Evolutionary conservation across 2,113 vertebrate genomes (phyloP).

Genomic region (Chauna torquata): DNA sequence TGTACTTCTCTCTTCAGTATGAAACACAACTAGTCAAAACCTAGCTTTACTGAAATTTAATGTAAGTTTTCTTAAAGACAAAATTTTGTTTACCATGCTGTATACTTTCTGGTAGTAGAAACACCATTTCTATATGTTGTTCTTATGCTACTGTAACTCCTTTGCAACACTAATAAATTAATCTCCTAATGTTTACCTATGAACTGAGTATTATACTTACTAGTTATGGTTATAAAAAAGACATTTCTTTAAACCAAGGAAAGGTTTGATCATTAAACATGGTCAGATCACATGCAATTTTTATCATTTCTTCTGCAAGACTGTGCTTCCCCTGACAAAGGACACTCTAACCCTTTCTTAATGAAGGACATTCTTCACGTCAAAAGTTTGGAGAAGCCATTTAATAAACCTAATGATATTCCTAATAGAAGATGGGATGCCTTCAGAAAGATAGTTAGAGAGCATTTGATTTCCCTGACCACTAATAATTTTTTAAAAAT

Average conservation of each 20-base stretch:
- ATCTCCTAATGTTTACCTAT: neutral
- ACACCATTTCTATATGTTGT: neutral
- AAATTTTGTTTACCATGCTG: neutral
- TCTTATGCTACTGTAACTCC: neutral
- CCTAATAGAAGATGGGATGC: neutral
- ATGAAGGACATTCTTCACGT: constrained; percentile 49
- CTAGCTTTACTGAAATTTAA: neutral
- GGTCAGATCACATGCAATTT: constrained; percentile 6
- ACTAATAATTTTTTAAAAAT: neutral
- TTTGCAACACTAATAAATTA: neutral
- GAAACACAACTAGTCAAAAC: neutral
- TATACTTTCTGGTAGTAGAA: neutral
- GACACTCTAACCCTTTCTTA: neutral
- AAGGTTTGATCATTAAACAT: neutral
- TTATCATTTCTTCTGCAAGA: constrained; percentile 13
- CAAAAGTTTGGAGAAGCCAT: constrained; percentile 40
- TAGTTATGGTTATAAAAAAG: neutral
- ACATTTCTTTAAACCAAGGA: neutral
- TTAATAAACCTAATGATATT: constrained; percentile 43
- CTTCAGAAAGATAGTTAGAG: neutral
- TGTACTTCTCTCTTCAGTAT: neutral
- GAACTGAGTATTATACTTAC: neutral
- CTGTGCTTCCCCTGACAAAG: neutral
- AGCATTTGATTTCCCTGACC: neutral
- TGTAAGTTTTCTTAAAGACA: neutral